Percentiles rank a stretch among this genome's conserved stretches.
Evolutionary conservation across 2,797 vertebrate species (phyloP).

Genomic region (Chromobotia macracanthus): DNA sequence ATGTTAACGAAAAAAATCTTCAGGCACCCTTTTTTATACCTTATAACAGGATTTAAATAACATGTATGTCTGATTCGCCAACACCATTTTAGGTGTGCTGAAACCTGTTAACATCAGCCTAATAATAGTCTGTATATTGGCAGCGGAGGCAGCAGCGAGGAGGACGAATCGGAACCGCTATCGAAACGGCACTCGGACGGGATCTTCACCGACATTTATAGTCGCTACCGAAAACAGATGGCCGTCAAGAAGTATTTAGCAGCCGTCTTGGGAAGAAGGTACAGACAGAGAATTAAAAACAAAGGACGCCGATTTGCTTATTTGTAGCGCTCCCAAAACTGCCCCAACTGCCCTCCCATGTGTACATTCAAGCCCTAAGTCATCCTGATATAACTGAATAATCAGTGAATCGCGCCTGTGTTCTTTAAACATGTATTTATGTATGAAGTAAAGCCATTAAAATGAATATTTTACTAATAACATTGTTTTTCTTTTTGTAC

Average conservation of each 20-base stretch:
- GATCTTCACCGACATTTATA: constrained; percentile 99
- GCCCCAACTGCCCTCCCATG: constrained; percentile 78
- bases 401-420: constrained; percentile 94
- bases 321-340: constrained; percentile 89
- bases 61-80: no score
- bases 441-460: constrained; percentile 99
- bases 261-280: constrained; percentile 98
- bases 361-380: constrained; percentile 79
- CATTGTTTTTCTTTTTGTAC: constrained; percentile 99
- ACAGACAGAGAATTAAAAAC: constrained; percentile 99
- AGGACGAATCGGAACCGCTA: constrained; percentile 88
- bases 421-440: constrained; percentile 99
- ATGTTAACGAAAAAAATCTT: constrained; percentile 46
- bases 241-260: constrained; percentile 99
- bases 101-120: constrained; percentile 54
- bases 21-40: no score
- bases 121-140: constrained; percentile 31
- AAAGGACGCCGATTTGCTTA: constrained; percentile 97
- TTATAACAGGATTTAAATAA: background rate
- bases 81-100: constrained; percentile 24
- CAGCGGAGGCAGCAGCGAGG: constrained; percentile 76
- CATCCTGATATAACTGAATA: constrained; percentile 93
- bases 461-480: constrained; percentile 99
- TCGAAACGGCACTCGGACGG: constrained; percentile 98
- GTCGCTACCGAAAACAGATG: constrained; percentile 99